phyloP scores from a whole-genome alignment of 2,888 invertebrate species.

The Plusia festucae region DNA sequence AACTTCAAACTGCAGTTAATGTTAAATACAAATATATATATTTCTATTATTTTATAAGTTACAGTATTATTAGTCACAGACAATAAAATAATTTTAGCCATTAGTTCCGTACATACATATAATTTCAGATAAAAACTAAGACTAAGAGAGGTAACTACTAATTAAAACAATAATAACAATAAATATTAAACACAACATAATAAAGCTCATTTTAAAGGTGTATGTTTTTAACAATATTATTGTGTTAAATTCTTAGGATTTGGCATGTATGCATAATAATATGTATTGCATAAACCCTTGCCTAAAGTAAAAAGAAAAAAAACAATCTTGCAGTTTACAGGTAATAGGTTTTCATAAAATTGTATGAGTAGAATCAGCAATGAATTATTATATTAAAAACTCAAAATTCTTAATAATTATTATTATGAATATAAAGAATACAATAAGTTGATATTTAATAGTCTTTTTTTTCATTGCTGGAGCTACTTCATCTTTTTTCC shows the following conservation, averaged over 20 bases:
- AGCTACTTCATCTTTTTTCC: no score
- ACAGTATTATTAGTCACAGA: neutral
- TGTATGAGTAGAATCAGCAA: no score
- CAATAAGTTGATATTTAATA: no score
- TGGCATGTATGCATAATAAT: no score
- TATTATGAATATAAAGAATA: no score
- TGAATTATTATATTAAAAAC: no score
- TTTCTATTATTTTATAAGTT: slow-evolving; percentile 7
- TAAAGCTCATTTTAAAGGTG: slow-evolving; percentile 31
- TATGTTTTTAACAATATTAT: neutral
- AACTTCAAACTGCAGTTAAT: slow-evolving; percentile 9
- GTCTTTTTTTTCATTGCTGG: no score
- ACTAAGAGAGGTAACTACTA: slow-evolving; percentile 3
- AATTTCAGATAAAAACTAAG: neutral
- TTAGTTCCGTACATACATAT: slow-evolving; percentile 19
- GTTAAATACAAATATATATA: slow-evolving; percentile 24
- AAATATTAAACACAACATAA: slow-evolving; percentile 26
- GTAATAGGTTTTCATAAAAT: no score
- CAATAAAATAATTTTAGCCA: slow-evolving; percentile 9
- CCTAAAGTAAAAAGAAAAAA: neutral
- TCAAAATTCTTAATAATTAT: no score
- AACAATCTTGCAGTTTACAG: no score
- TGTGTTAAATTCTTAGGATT: neutral
- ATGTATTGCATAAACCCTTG: no score
- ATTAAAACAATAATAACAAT: neutral